Evolutionary conservation across 2,888 invertebrate genomes (phyloP), one percentile per base, ranked within the genome.

Genomic region (Unio delphinus): DNA sequence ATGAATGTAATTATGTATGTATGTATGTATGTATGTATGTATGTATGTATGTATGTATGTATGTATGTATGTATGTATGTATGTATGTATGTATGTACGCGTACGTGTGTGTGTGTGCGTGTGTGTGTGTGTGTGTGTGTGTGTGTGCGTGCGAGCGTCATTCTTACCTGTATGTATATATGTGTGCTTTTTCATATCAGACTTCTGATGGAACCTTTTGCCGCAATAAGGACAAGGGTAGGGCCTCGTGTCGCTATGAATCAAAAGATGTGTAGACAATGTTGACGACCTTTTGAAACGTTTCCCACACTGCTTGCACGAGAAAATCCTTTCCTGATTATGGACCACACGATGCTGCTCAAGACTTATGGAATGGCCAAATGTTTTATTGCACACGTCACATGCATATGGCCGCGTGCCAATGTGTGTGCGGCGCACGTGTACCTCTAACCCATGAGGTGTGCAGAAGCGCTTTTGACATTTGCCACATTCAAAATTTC

Each of bases 111-210:
- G 2, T 15, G 45, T 4, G 11, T 45, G 45, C 3, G 11, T 45
- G 11, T 45, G 3, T 45, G 45, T 45, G 11, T 45, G 45, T 45
- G 11, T 45, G 45, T 45, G 11, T 45, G 45, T 45, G 2, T 45
- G 45, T 11, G 45, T 45, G 45, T 15, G 11, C 3, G 45, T 45
- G 11, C 11, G 45, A 15, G 15, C 3, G 45, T 15, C 3, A 3
- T 11, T 45, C 92, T 92, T 87, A 95, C 95, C 95, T 85, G 95
- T 95, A 80, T 95, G 95, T 78, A 95, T 98, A 90, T 98, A 98
- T 54, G 98, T 98, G 91, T 98, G 98, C 97, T 98, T 92, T 92
- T 99, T 98, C 98, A 98, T 99, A 90, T 99, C 98, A 67, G 96
- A 97, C 90, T 98, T 98, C 91, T 98, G 98, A 89, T 98, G 98